A percentile compares a stretch with the other conserved stretches of the same genome.
Evolutionary conservation across 2,888 invertebrate species (phyloP).

Genomic region (Melieria crassipennis): DNA sequence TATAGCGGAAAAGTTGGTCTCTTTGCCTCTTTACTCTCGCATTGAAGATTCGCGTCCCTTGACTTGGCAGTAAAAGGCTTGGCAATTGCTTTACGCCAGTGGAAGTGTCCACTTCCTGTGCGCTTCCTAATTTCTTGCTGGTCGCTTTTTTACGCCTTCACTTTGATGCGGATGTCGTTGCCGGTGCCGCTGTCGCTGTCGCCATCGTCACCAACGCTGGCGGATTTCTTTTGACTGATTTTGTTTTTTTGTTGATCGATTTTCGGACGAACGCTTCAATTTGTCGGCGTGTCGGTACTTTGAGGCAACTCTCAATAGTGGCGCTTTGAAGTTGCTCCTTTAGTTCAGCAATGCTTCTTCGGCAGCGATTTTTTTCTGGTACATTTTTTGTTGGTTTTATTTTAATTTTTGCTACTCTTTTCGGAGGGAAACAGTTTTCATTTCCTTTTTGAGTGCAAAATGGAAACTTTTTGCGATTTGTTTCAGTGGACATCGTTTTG

Average conservation of each 20-base stretch:
- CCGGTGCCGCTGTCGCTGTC: slow-evolving; percentile 51
- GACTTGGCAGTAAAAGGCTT: slow-evolving; percentile 22
- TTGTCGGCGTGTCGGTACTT: slow-evolving; percentile 42
- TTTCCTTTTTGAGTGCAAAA: slow-evolving; percentile 53
- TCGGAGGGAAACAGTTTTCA: slow-evolving; percentile 59
- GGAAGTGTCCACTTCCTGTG: slow-evolving; percentile 39
- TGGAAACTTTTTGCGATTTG: slow-evolving; percentile 17
- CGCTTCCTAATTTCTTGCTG: slow-evolving; percentile 27
- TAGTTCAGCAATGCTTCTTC: slow-evolving; percentile 43
- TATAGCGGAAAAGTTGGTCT: no score
- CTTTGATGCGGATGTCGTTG: slow-evolving; percentile 59
- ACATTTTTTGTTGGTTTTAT: slow-evolving; percentile 6
- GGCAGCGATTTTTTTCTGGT: slow-evolving; percentile 41
- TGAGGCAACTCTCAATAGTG: slow-evolving; percentile 51
- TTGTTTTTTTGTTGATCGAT: slow-evolving; percentile 30
- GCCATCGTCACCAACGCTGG: slow-evolving; percentile 10
- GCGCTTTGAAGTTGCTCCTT: slow-evolving; percentile 55
- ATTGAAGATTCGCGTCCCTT: no score
- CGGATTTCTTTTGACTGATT: slow-evolving; percentile 33
- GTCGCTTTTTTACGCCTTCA: slow-evolving; percentile 39
- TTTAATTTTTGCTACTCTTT: slow-evolving; percentile 37
- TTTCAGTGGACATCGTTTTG: not conserved
- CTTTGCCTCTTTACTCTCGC: no score
- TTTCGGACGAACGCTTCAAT: slow-evolving; percentile 40
- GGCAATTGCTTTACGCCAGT: slow-evolving; percentile 36